A percentile compares a stretch with the other conserved stretches of the same genome.
Evolutionary conservation across 2,888 invertebrate genomes (phyloP).

Genomic region (Acleris literana): DNA sequence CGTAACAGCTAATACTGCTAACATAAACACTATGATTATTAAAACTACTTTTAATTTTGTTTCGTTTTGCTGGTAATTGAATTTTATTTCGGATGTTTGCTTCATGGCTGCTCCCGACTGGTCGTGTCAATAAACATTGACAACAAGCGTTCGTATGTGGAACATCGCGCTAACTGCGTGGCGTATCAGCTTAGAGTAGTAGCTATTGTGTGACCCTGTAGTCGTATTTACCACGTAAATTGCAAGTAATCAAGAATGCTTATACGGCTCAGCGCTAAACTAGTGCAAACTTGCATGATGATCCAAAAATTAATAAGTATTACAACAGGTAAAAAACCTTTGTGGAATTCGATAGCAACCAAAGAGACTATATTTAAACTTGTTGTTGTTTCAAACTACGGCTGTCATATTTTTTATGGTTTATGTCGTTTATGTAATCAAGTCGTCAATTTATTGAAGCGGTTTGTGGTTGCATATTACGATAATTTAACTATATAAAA

Average conservation of each 20-base stretch:
- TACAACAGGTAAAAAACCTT: not conserved
- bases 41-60: constrained; percentile 60
- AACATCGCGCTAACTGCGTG: constrained; percentile 53
- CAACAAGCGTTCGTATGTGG: constrained; percentile 59
- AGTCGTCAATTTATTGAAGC: no score
- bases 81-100: constrained; percentile 60
- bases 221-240: constrained; percentile 47
- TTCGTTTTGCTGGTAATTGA: constrained; percentile 53
- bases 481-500: not conserved
- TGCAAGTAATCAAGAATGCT: constrained; percentile 42
- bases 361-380: not conserved
- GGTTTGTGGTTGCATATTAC: not conserved
- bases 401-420: not conserved
- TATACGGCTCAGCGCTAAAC: constrained; percentile 4
- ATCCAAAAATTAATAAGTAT: not conserved
- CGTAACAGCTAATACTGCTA: constrained; percentile 50
- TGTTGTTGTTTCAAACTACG: not conserved
- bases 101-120: constrained; percentile 75
- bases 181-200: constrained; percentile 22
- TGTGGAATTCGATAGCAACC: no score
- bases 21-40: constrained; percentile 52
- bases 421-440: no score
- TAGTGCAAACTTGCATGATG: constrained; percentile 1
- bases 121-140: constrained; percentile 51
- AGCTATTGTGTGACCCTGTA: constrained; percentile 66